Percentiles rank a stretch among this genome's conserved stretches.
phyloP scores from a whole-genome alignment of 2,113 vertebrate genomes.

The Marcusenius ussheri region DNA sequence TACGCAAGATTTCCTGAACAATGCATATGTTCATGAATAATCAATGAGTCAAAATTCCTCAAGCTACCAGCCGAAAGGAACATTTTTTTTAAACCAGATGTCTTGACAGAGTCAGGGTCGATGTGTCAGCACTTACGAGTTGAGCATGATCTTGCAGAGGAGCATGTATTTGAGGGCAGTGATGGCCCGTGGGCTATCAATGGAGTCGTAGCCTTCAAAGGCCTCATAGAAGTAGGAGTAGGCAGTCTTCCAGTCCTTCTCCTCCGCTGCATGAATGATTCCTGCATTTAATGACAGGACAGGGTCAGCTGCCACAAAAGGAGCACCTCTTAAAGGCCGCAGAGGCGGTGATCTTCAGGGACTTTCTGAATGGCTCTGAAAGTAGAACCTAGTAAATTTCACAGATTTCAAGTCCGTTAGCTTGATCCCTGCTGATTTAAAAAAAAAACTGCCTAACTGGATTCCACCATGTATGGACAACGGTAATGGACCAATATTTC shows the following conservation, averaged over 20 bases:
- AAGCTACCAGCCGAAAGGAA: not conserved
- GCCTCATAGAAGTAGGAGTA: conserved; percentile 99
- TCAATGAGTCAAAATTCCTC: not conserved
- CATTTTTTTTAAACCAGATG: not conserved
- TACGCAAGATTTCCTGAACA: not conserved
- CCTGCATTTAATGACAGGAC: conserved; percentile 55
- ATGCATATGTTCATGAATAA: not conserved
- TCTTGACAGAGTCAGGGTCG: not conserved
- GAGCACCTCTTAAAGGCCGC: not conserved
- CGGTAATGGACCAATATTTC: not conserved
- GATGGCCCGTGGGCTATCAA: conserved; percentile 89
- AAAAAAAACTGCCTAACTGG: not conserved
- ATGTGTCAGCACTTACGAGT: conserved; percentile 64
- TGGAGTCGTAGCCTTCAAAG: conserved; percentile 95
- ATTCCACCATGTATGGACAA: not conserved
- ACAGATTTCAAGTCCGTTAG: not conserved
- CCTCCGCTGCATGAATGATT: conserved; percentile 95
- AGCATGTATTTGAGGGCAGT: conserved; percentile 98
- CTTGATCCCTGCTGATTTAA: not conserved
- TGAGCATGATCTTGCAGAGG: conserved; percentile 98
- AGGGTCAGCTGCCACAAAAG: not conserved
- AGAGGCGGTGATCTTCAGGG: not conserved
- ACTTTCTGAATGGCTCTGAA: not conserved
- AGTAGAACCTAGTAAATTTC: not conserved
- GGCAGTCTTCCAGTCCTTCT: conserved; percentile 99